Evolutionary conservation across 2,888 invertebrate genomes (phyloP), one percentile per base, ranked within the genome.

Genomic region (Auanema sp.): DNA sequence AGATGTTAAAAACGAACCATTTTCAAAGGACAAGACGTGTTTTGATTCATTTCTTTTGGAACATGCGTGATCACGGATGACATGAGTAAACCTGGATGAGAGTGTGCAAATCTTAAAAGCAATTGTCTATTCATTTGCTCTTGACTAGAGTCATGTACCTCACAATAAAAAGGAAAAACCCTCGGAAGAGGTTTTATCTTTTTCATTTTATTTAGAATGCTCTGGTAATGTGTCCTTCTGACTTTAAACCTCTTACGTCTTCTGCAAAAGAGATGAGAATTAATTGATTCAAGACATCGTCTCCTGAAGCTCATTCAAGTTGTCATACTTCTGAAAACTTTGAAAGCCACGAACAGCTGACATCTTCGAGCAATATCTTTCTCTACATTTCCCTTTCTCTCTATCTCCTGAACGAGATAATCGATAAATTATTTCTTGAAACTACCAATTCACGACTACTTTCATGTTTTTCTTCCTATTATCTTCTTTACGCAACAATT

Each of bases 151-250:
- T 41, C 56, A 33, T 55, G 47, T 40, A n/a, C 47, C 14, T 57
- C 16, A 40, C 47, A 43, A 16, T 24, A 58, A 14, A 14, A 58
- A 11, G 58, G 58, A 24, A 58, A 58, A 12, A 58, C 58, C 24
- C 58, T n/a, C 33, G 58, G 58, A n/a, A 51, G 18, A 3, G 58
- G 58, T 16, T 16, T 21, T 23, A 51, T 51, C 40, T 58, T 21
- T 25, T 33, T 12, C 33, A 16, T 33, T n/a, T 41, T 14, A 4
- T 52, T 58, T 16, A 21, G 24, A 18, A 58, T 58, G 16, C 25
- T 23, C 12, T 49, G 16, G 14, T 40, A 33, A 12, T 51, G n/a
- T 14, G 18, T 53, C 14, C 58, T n/a, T 16, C 49, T 58, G 50
- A 58, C 51, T 40, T 16, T 24, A 43, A 23, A 57, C 23, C 44